These are phyloP conservation scores for Anoplolepis gracilipes DNA, from an alignment of 1,140 invertebrate genomes.

Conservation along the genomic window DNA sequence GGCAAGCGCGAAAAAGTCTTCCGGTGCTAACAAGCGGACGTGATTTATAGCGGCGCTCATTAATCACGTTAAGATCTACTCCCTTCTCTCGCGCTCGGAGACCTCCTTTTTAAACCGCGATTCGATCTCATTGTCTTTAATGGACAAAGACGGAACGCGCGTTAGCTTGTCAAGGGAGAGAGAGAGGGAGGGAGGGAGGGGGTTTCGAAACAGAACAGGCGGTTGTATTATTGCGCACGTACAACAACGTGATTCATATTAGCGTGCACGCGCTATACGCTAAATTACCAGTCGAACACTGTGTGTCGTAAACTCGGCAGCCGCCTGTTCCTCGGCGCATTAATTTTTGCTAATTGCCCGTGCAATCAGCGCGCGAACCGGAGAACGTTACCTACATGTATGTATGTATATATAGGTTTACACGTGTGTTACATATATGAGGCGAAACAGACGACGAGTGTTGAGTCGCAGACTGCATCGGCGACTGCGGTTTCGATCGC, in stretches of 20 bases:
- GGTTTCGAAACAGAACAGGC: neutral
- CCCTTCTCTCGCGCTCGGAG: slow-evolving; percentile 1
- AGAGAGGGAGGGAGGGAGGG: neutral
- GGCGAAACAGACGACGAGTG: neutral
- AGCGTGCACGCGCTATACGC: slow-evolving; percentile 41
- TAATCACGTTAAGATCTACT: slow-evolving; percentile 69
- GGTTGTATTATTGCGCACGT: slow-evolving; percentile 54
- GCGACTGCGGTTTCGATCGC: slow-evolving; percentile 14
- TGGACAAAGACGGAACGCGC: slow-evolving; percentile 64
- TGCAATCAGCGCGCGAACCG: slow-evolving; percentile 8
- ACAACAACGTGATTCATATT: slow-evolving; percentile 61
- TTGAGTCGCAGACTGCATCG: slow-evolving; percentile 7
- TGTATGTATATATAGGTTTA: neutral
- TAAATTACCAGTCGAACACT: slow-evolving; percentile 61
- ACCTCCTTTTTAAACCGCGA: slow-evolving; percentile 72
- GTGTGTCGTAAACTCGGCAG: slow-evolving; percentile 64
- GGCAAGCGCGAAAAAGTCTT: slow-evolving; percentile 62
- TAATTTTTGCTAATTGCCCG: slow-evolving; percentile 67
- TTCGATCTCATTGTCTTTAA: slow-evolving; percentile 71
- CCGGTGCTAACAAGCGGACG: slow-evolving; percentile 62
- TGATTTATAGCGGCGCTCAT: slow-evolving; percentile 73
- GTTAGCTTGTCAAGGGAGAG: slow-evolving; percentile 10
- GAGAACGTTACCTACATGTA: neutral
- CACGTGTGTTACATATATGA: neutral
- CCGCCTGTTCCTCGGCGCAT: slow-evolving; percentile 46